These are phyloP conservation scores for Drosophila merina DNA, from an alignment of 2,888 invertebrate genomes.

Conservation along the genomic window DNA sequence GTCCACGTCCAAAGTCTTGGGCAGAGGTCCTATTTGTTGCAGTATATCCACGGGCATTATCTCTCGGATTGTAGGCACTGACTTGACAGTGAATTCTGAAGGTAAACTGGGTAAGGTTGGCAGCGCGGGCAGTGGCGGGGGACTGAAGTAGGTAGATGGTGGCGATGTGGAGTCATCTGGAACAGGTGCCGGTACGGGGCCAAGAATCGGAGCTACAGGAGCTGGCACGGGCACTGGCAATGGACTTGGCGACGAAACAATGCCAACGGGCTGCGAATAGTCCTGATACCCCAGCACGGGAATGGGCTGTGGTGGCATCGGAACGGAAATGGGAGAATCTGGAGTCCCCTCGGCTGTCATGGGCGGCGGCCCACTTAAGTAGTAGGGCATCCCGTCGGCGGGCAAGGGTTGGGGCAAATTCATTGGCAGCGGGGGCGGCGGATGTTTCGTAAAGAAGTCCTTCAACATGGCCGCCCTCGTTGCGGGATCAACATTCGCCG, in stretches of 20 bases:
- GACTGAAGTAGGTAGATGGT: slow-evolving; percentile 51
- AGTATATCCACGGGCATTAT: slow-evolving; percentile 70
- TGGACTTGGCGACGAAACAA: slow-evolving; percentile 20
- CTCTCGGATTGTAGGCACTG: slow-evolving; percentile 60
- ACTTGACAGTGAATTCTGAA: slow-evolving; percentile 52
- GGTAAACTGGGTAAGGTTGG: slow-evolving; percentile 48
- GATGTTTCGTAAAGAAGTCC: slow-evolving; percentile 65
- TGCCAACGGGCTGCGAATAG: slow-evolving; percentile 35
- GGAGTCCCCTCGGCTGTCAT: slow-evolving; percentile 7
- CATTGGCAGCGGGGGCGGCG: slow-evolving; percentile 41
- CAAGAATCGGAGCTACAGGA: slow-evolving; percentile 40
- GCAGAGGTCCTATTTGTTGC: slow-evolving; percentile 61
- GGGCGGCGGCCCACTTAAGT: slow-evolving; percentile 78
- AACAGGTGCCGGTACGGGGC: slow-evolving; percentile 16
- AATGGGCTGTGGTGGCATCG: slow-evolving; percentile 42
- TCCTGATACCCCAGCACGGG: slow-evolving; percentile 56
- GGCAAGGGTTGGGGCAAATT: slow-evolving; percentile 4
- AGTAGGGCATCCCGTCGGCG: slow-evolving; percentile 55
- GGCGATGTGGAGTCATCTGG: slow-evolving; percentile 37
- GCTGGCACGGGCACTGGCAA: slow-evolving; percentile 33
- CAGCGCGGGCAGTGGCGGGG: slow-evolving; percentile 59
- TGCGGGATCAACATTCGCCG: slow-evolving; percentile 48
- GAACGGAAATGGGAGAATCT: background rate
- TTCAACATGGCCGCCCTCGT: slow-evolving; percentile 61
- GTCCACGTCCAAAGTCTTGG: slow-evolving; percentile 62